Conservation (phyloP, 2,113 vertebrate species). For the Prolemur simus region DNA sequence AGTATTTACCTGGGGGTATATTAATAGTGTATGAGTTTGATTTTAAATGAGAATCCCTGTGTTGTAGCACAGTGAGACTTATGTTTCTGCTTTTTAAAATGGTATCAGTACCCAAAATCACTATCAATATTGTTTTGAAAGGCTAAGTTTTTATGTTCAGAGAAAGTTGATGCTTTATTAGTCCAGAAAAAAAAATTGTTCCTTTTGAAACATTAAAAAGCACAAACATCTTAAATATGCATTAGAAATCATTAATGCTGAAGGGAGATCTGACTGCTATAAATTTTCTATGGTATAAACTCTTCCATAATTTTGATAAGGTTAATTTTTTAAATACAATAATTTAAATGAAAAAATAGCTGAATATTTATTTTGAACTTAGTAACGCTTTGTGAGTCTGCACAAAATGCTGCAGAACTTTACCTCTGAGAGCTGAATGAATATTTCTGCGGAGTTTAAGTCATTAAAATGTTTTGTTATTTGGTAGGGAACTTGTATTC, state of each 20-base stretch:
- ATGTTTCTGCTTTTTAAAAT: slow-evolving; percentile 54
- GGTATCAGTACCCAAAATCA: slow-evolving; percentile 43
- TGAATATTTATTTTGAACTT: slow-evolving; percentile 75
- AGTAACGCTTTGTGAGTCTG: slow-evolving; percentile 3
- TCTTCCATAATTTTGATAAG: background rate
- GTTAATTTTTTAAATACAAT: slow-evolving; percentile 58
- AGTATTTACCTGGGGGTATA: slow-evolving; percentile 44
- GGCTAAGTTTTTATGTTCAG: background rate
- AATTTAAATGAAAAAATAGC: slow-evolving; percentile 59
- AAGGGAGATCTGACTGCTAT: slow-evolving; percentile 24
- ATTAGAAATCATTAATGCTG: background rate
- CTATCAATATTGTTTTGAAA: slow-evolving; percentile 43
- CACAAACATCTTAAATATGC: slow-evolving; percentile 3
- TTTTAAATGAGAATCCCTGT: slow-evolving; percentile 51
- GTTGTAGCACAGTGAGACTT: slow-evolving; percentile 9
- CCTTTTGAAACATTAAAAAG: slow-evolving; percentile 17
- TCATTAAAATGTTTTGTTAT: slow-evolving; percentile 77
- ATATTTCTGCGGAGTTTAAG: slow-evolving; percentile 73
- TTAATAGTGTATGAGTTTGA: slow-evolving; percentile 62
- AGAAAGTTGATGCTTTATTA: slow-evolving; percentile 9
- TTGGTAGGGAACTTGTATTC: slow-evolving; percentile 71
- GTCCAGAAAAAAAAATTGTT: background rate
- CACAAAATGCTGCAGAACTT: slow-evolving; percentile 70
- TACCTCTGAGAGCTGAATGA: slow-evolving; percentile 70
- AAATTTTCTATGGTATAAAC: background rate